Base-by-base conservation (phyloP, 2,113 vertebrate genomes). In the Caloenas nicobarica region DNA sequence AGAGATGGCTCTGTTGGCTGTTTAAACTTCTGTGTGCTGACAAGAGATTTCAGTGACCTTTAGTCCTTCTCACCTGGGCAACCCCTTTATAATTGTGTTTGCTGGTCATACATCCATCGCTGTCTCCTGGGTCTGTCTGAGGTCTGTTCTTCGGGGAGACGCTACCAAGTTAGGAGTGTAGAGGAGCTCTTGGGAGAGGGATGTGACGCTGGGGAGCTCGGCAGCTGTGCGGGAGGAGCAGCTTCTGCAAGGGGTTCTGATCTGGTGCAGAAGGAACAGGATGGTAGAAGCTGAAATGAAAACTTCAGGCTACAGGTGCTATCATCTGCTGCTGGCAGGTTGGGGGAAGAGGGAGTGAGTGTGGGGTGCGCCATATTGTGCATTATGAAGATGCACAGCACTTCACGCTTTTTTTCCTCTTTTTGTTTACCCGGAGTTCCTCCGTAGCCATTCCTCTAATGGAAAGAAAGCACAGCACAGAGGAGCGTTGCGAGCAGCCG, bases 81-180 rank as follows among this genome's bases (percentile, higher is more conserved):
- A 8, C 40, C 19, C 62, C 56, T 62, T 31, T 25, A 40, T 31
- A 25, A 14, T n/a, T 33, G 13, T 6, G 16, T 21, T 54, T 69
- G 71, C 38, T 0, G 2, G 2, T 9, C 1, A 2, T 31, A 4
- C 2, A 2, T 13, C 22, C 15, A 1, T 28, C 0, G 2, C 38
- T 60, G 33, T 44, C 61, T 58, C 46, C 54, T 46, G 28, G 33
- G 11, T 61, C 14, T 38, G 0, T 44, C 46, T 29, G 38, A 16
- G 38, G 38, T 29, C 28, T n/a, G 18, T 21, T 7, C 48, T 76
- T 38, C n/a, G 46, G 46, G 36, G 54, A 48, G 48, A 21, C 11
- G n/a, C 21, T n/a, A 11, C 50, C 34, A 28, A 29, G 34, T 42
- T 2, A 34, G 40, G 38, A 56, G 25, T 6, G 42, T 33, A 13